These are phyloP conservation scores for Callimorpha dominula DNA, from an alignment of 2,888 invertebrate species.

Conservation along the genomic window DNA sequence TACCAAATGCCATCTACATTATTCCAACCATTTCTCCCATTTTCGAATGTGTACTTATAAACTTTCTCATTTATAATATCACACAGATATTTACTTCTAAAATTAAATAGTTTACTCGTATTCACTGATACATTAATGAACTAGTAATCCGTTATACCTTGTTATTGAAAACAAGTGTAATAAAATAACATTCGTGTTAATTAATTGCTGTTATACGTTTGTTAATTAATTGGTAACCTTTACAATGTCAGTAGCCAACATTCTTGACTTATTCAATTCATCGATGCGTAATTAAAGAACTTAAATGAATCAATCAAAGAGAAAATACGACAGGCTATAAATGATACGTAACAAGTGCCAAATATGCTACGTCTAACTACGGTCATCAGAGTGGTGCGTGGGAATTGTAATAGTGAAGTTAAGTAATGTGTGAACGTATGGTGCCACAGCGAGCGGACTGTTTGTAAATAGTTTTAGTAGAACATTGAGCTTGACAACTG, in stretches of 20 bases:
- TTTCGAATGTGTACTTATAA: too few species aligned
- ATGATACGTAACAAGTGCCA: slow-evolving; percentile 36
- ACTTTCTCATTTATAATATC: too few species aligned
- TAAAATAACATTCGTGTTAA: neutral
- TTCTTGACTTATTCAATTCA: slow-evolving; percentile 8
- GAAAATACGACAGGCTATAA: slow-evolving; percentile 46
- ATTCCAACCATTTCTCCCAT: too few species aligned
- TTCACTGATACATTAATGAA: too few species aligned
- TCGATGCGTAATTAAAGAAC: slow-evolving; percentile 1
- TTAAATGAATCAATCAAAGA: slow-evolving; percentile 42
- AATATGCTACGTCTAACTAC: slow-evolving; percentile 33
- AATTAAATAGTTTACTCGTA: too few species aligned
- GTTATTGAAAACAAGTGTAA: neutral
- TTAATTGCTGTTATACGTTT: neutral
- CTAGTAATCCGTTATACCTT: too few species aligned
- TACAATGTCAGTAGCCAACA: slow-evolving; percentile 4
- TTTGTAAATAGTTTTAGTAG: neutral
- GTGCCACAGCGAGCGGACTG: slow-evolving; percentile 26
- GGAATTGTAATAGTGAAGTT: slow-evolving; percentile 45
- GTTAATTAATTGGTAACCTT: neutral
- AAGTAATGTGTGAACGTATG: slow-evolving; percentile 29
- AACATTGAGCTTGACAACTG: too few species aligned
- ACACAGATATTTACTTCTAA: too few species aligned
- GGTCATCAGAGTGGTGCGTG: slow-evolving; percentile 31
- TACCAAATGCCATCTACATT: too few species aligned